Percentiles rank a stretch among this genome's conserved stretches.
These are phyloP conservation scores for Augochlorella aurata DNA, from an alignment of 2,888 invertebrate species.

Conservation along the genomic window DNA sequence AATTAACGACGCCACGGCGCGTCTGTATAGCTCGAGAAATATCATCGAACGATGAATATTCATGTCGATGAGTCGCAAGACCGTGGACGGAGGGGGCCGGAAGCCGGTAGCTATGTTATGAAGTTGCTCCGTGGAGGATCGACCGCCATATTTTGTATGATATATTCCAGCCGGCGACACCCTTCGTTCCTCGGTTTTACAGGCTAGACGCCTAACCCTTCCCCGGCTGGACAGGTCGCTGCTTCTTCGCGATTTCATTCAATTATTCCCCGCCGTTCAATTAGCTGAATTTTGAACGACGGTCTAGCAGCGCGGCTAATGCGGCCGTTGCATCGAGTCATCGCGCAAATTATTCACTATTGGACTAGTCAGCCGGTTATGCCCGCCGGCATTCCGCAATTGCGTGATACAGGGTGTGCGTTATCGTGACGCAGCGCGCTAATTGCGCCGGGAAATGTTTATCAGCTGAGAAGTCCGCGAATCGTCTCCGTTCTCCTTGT, in stretches of 20 bases:
- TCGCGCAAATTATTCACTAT: constrained; percentile 52
- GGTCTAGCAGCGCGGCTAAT: constrained; percentile 5
- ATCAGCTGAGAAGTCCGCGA: constrained; percentile 28
- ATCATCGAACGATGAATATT: constrained; percentile 82
- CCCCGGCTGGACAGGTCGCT: constrained; percentile 18
- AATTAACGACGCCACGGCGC: constrained; percentile 77
- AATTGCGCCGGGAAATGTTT: constrained; percentile 44
- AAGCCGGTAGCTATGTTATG: constrained; percentile 73
- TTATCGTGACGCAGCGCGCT: constrained; percentile 33
- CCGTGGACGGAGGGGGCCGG: constrained; percentile 74
- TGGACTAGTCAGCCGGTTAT: constrained; percentile 46
- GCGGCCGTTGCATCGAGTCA: constrained; percentile 26
- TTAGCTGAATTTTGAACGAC: constrained; percentile 34
- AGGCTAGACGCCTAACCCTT: constrained; percentile 28
- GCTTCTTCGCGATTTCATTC: constrained; percentile 11
- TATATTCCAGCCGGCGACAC: constrained; percentile 72
- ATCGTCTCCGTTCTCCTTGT: background rate
- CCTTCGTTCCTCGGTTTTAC: constrained; percentile 51
- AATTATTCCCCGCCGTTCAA: constrained; percentile 17
- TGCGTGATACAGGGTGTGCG: constrained; percentile 23
- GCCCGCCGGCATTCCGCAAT: constrained; percentile 25
- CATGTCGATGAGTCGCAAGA: constrained; percentile 81
- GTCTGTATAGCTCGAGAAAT: constrained; percentile 74
- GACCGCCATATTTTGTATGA: constrained; percentile 79
- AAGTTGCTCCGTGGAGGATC: constrained; percentile 80